A percentile compares a stretch with the other conserved stretches of the same genome.
Conservation (phyloP, 2,113 vertebrate species). For the Phaethornis superciliosus region DNA sequence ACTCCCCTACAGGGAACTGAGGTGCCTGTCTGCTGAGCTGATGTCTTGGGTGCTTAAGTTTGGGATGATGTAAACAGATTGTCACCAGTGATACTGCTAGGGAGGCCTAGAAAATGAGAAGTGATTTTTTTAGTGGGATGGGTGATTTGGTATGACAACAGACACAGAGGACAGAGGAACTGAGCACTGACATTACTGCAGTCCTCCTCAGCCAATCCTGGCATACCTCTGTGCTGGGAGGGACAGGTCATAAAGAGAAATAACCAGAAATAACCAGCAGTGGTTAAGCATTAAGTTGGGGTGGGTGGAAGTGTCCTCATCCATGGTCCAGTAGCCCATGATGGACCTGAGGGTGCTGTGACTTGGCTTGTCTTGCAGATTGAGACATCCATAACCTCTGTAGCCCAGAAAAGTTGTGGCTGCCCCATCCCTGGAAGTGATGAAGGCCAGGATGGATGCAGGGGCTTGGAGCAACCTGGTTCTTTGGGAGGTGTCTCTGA, state of each 20-base stretch:
- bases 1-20: background rate
- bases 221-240: background rate
- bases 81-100: rapidly evolving
- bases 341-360: background rate
- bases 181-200: background rate
- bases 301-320: background rate
- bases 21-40: background rate
- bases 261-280: background rate
- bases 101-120: background rate
- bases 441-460: too few species aligned
- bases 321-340: rapidly evolving
- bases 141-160: background rate
- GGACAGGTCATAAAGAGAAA: background rate
- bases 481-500: too few species aligned
- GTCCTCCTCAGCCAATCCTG: background rate
- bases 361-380: background rate
- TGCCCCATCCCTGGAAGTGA: too few species aligned
- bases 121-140: background rate
- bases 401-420: too few species aligned
- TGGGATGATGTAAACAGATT: background rate
- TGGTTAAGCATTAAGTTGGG: background rate
- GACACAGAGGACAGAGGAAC: background rate
- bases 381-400: background rate
- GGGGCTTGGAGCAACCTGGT: too few species aligned
- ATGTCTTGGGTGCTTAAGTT: background rate